Conservation (phyloP, 2,888 invertebrate species). For the Dimorphilus gyrociliatus region DNA sequence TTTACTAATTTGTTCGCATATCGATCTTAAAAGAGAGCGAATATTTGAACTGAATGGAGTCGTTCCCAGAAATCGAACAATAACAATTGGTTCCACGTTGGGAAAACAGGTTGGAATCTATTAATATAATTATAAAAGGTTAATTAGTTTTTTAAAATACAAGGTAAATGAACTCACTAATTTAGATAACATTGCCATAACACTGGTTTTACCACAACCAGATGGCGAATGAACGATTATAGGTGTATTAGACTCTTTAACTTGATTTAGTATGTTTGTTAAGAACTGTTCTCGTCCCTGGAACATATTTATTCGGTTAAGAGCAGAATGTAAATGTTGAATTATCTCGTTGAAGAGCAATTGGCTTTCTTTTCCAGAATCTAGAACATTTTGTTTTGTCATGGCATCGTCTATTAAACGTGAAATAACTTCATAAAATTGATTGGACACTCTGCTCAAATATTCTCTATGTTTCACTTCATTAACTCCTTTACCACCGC, state of each 20-base stretch:
- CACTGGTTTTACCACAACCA: conserved; percentile 27
- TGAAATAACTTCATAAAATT: conserved; percentile 15
- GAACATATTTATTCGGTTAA: conserved; percentile 12
- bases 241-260: conserved; percentile 13
- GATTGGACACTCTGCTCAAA: conserved; percentile 11
- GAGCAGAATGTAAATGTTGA: conserved; percentile 14
- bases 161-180: conserved; percentile 1
- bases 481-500: conserved; percentile 14
- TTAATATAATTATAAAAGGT: too few relatives aligned
- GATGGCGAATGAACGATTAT: conserved; percentile 21
- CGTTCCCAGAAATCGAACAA: conserved; percentile 23
- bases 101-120: too few relatives aligned
- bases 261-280: conserved; percentile 12
- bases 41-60: conserved; percentile 20
- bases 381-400: conserved; percentile 6
- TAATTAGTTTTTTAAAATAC: too few relatives aligned
- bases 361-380: too few relatives aligned
- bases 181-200: conserved; percentile 17
- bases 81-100: conserved; percentile 10
- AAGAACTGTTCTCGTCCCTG: conserved; percentile 16
- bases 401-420: conserved; percentile 14
- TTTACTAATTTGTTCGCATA: conserved; percentile 20
- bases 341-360: conserved; percentile 15
- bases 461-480: conserved; percentile 16
- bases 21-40: conserved; percentile 14